Evolutionary conservation across 2,113 vertebrate genomes (phyloP).

Genomic region (Trogon surrucura): DNA sequence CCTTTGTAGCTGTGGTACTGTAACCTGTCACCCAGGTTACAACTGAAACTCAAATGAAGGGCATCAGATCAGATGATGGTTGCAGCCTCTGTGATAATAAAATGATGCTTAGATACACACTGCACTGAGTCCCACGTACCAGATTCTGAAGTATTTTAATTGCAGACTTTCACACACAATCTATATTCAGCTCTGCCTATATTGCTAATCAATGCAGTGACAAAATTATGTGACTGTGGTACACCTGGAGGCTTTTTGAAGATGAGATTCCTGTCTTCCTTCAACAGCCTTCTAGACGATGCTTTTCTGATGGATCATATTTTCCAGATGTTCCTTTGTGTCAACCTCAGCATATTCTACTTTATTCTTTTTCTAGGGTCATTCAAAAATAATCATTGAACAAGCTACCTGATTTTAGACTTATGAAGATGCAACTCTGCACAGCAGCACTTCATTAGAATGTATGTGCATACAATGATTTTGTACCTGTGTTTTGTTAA

Average conservation of each 20-base stretch:
- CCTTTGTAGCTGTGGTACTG: not conserved
- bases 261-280: not conserved
- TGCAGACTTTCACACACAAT: not conserved
- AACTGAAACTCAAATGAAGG: not conserved
- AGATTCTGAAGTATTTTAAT: not conserved
- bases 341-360: not conserved
- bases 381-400: not conserved
- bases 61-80: fast-evolving
- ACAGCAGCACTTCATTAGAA: not conserved
- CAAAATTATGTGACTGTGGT: not conserved
- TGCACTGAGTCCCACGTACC: not conserved
- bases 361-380: not conserved
- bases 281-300: not conserved
- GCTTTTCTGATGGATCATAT: not conserved
- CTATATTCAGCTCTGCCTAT: not conserved
- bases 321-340: not conserved
- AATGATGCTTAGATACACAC: not conserved
- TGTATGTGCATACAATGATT: not conserved
- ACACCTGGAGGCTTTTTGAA: not conserved
- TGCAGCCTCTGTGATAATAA: not conserved
- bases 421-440: not conserved
- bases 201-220: fast-evolving
- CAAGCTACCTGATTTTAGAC: not conserved
- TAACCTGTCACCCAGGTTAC: not conserved
- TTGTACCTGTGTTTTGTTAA: not conserved